Evolutionary conservation across 2,797 vertebrate genomes (phyloP).

Genomic region (Cossypha polioptera): DNA sequence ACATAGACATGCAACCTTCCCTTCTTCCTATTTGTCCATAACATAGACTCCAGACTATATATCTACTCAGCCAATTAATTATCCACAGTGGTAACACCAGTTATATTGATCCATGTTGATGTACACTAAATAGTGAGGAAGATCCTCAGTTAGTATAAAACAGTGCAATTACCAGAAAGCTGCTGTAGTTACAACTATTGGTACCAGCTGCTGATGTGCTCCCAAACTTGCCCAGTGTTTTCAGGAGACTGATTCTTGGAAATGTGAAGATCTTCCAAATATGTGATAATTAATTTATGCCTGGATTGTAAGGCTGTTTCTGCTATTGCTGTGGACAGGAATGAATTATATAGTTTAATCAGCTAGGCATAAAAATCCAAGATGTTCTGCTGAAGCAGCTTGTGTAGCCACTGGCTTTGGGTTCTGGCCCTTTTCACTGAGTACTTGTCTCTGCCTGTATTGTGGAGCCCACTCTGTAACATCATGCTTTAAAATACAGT

Average conservation of each 20-base stretch:
- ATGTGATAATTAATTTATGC: background rate
- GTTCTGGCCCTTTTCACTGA: background rate
- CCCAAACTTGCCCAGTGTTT: background rate
- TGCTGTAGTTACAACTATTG: background rate
- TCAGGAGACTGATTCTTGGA: background rate
- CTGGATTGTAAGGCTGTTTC: background rate
- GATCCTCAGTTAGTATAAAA: background rate
- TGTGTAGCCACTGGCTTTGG: background rate
- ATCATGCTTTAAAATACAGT: background rate
- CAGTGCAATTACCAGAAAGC: background rate
- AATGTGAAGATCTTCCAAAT: background rate
- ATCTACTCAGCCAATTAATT: background rate
- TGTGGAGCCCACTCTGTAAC: background rate
- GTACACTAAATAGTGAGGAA: background rate
- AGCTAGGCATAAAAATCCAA: background rate
- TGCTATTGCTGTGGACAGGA: background rate
- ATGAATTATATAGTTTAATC: background rate
- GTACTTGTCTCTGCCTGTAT: rapidly evolving
- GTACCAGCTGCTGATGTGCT: background rate
- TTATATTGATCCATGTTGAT: rapidly evolving
- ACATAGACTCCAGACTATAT: background rate
- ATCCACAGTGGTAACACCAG: too few relatives aligned
- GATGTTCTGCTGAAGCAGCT: background rate
- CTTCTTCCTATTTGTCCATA: background rate
- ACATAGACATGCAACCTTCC: background rate